phyloP scores from a whole-genome alignment of 1,140 invertebrate species.

The Pollicipes pollicipes region DNA sequence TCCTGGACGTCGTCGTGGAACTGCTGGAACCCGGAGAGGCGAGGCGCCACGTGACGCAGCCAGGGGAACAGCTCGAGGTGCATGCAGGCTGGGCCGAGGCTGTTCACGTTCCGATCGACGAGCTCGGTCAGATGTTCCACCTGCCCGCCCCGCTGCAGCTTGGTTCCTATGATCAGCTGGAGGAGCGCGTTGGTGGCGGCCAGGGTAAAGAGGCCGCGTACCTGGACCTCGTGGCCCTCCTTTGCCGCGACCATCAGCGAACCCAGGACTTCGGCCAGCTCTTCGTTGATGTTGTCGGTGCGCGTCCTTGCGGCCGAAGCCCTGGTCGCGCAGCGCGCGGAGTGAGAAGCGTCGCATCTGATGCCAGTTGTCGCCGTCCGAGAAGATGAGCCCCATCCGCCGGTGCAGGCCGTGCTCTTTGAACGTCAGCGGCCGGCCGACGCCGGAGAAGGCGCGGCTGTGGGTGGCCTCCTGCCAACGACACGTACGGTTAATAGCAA shows the following conservation, averaged over 20 bases:
- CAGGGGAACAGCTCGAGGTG: not conserved
- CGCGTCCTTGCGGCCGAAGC: not conserved
- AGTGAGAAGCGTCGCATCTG: not conserved
- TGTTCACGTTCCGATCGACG: not conserved
- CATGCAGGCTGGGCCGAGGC: not conserved
- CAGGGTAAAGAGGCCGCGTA: not conserved
- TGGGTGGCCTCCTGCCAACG: not conserved
- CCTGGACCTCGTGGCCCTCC: not conserved
- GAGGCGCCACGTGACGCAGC: not conserved
- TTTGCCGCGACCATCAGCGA: not conserved
- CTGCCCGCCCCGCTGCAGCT: not conserved
- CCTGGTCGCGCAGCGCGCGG: not conserved
- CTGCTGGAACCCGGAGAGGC: not conserved
- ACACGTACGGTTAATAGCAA: not conserved
- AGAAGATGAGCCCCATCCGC: not conserved
- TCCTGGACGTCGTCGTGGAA: not conserved
- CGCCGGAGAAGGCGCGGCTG: not conserved
- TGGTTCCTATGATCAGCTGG: not conserved
- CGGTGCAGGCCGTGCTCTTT: not conserved
- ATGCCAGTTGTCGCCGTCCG: not conserved
- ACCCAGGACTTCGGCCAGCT: not conserved
- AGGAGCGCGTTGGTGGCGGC: not conserved
- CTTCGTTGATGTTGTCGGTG: not conserved
- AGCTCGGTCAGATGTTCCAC: not conserved
- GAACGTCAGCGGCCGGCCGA: not conserved